Evolutionary conservation across 2,888 invertebrate genomes (phyloP), one percentile per base, ranked within the genome.

Genomic region (Taenaris catops): DNA sequence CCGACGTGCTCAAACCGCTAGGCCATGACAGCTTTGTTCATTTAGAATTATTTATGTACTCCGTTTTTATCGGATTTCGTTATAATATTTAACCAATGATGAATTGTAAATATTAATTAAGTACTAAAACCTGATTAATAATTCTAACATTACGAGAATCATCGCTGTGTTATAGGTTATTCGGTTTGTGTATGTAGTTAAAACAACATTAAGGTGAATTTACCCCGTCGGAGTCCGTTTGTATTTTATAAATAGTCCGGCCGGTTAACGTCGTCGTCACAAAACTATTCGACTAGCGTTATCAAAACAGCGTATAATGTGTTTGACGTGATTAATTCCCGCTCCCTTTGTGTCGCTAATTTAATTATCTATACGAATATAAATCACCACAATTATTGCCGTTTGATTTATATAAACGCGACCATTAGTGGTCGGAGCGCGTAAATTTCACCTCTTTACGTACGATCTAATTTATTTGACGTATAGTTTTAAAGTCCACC

Each of bases 331-430:
- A 74, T 69, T 69, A 61, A 74, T 67, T 66, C 53, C 45, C 56
- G 68, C 51, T 62, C 72, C 51, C 51, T 54, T 64, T 70, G 50
- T 62, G 65, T 69, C 66, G 58, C 31, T 70, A 75, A 75, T 75
- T 70, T 68, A 69, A 69, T 71, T 69, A 66, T 63, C 60, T 51
- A 47, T 45, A 45, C 38, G 44, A 41, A 44, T 50, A 68, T 74
- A 73, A 68, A 75, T 75, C 60, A 65, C 44, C 41, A 41, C 48
- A 55, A 57, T 69, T 68, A 74, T 66, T 70, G 56, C 58, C 47
- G 46, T 60, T 52, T 67, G 63, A 73, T 73, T 73, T 71, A 73
- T 70, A 46, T 49, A 42, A 49, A 42, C 39, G 34, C 25, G 23
- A 4, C 36, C 40, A 44, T 40, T 44, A 44, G 43, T 14, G 36